Base-by-base conservation (phyloP, 2,797 vertebrate species). In the Eutrigla gurnardus region DNA sequence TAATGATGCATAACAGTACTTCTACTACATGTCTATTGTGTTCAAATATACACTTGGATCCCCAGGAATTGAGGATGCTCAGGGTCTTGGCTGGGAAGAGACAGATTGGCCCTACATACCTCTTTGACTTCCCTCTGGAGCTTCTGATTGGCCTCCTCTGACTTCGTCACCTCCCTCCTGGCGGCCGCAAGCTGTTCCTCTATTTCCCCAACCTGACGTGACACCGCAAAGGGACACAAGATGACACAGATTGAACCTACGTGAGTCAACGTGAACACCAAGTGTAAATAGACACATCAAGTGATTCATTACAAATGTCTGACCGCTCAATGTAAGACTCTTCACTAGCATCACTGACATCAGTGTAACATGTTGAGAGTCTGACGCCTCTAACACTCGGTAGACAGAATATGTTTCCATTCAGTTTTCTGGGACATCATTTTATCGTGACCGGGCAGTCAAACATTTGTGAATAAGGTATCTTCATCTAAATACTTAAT, bases 61-160 rank as follows among this genome's bases (percentile, higher is more conserved):
- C 54, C 63, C 3, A 11, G 68, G 72, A 74, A 53, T 68, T 25
- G 1, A 64, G 64, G 61, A 75, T 75, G 73, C 75, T 62, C 45
- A 57, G 73, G 70, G 65, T 82, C 54, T 82, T 81, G 82, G 86
- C 82, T 63, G 83, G 73, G 74, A 85, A 90, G 68, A 77, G 84
- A 88, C 84, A 89, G 75, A 90, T 65, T 83, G 83, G 84, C 67
- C 70, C 70, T 47, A 93, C 93, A 91, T 84, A 97, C 97, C 97
- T 98, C 97, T 92, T 97, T 97, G 84, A 98, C 95, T 85, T 98
- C 97, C 25, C 97, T 95, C 88, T 98, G 97, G 76, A 97, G 94
- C 92, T 97, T 97, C 93, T 95, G 92, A 94, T 96, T 97, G 90
- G 96, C 95, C 88, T 97, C 97, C 91, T 97, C 97, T 0, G 97